Base-by-base conservation (phyloP, 2,113 vertebrate species). In the Notothenia coriiceps region DNA sequence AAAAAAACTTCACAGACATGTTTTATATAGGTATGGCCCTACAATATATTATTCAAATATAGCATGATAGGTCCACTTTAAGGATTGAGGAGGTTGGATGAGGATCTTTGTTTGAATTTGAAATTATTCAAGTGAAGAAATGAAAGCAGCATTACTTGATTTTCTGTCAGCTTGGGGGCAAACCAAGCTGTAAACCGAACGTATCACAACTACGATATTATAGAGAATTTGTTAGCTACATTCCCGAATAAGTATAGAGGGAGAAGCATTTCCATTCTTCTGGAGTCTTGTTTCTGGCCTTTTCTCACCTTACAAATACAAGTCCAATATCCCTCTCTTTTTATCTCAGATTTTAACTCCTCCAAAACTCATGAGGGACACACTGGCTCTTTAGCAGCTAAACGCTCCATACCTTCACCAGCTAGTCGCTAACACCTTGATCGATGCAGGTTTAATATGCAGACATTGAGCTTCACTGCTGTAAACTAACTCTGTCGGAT, bases 181-280 rank as follows among this genome's bases (percentile, higher is more conserved):
- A 20, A 52, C 10, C 11, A 43, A 54, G 33, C 22, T 33, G 10
- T 5, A 33, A 33, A 56, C 67, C 35, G n/a, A 43, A 12, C 52
- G 8, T 25, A 18, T 22, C 40, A 17, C 7, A 29, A 29, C 43
- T 12, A 10, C 44, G 47, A 29, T 2, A 6, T 13, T 13, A 15
- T 46, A 8, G 13, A 1, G 0, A 67, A 35, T 17, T 8, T 57
- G 40, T 57, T n/a, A 1, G 20, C 35, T 44, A 20, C 13, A 13
- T 17, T 70, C 25, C 52, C 40, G 18, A 10, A 9, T 13, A 5
- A 29, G 68, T 20, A 44, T 14, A 55, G 18, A 22, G 6, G n/a
- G n/a, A 44, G n/a, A 35, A 46, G 15, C 40, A 56, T 70, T 70
- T 11, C 35, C 20, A 29, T 56, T 70, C 20, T 12, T 70, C 57